Base-by-base conservation (phyloP, 2,888 invertebrate species). In the Crematogaster levior region DNA sequence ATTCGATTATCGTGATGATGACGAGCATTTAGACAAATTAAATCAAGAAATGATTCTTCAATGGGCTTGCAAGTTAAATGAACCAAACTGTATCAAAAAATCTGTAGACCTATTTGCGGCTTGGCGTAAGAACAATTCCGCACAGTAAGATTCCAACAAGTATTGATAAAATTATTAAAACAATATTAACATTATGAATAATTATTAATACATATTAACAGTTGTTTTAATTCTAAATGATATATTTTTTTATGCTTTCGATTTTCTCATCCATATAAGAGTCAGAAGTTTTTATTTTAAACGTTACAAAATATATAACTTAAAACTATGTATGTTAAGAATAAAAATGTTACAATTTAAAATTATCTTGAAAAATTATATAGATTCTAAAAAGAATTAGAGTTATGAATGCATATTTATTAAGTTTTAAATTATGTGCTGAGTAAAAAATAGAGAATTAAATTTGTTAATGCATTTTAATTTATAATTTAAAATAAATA, bases 61-160 rank as follows among this genome's bases (percentile, higher is more conserved):
- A 86, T 96, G 96, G 95, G 96, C 97, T 5, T 98, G 98, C 93
- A 95, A 95, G 90, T 95, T 96, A 34, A 96, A 96, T 0, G 95
- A 96, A 65, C 83, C 93, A 0, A 95, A 95, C 3, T 98, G 98
- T 90, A 92, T 96, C 6, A 0, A 12, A 0, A 40, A 7, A 7
- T 63, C 89, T 43, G 12, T 0, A 9, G 0, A 34, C 0, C 1
- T 74, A 43, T 86, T 90, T 48, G 0, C 0, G 0, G 0, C 7
- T 3, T 84, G 90, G 88, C 82, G 74, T 12, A 9, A 43, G 0
- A 3, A 84, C 24, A 7, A 5, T 3, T 24, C 3, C 0, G 56
- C 79, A 53, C 43, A 63, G 90, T 91, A 85, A 84, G 83, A 46
- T n/a, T 61, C 21, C 24, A 30, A 48, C 5, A 40, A 53, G 6